Base-by-base conservation (phyloP, 2,888 invertebrate species). In the Meiosimyza decipiens region DNA sequence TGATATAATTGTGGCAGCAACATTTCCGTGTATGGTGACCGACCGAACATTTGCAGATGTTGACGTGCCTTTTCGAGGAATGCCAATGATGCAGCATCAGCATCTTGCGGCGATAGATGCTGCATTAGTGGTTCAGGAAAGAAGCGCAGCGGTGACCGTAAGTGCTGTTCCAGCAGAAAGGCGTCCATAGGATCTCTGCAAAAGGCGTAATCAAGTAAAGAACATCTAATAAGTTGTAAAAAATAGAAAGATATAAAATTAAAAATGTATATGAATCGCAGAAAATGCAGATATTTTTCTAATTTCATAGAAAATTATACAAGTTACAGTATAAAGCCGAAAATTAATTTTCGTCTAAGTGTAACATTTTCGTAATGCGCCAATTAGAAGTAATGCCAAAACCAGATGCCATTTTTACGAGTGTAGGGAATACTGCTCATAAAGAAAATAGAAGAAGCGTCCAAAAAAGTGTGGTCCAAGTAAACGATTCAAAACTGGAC, bases 1-100 rank as follows among this genome's bases (percentile, higher is more conserved):
- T 88, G 87, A 78, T 87, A 87, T 77, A 87, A 80, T 78, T 87
- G 87, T n/a, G 87, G 87, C 80, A 88, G 80, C 75, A 87, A 73
- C 80, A 87, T 83, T 81, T 88, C 87, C 72, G 87, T 87, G 72
- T 87, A 87, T 55, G 87, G 87, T 66, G 88, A 86, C 7, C 88
- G 82, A 22, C 88, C 88, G 74, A 87, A 88, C 84, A 87, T 86
- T 78, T 88, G 87, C 70, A 87, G 78, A 79, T 87, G 87, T 73
- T 88, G 88, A 1, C 87, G 83, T 11, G 87, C 88, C 77, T 87
- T 87, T 76, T 87, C 87, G 66, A 87, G 77, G 49, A 87, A 81
- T 3, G 87, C 87, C 78, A 87, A 68, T 16, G 87, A 87, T 9
- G 87, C 87, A 13, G 86, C 86, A 69, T 87, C 88, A 22, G 87